Evolutionary conservation across 2,113 vertebrate species (phyloP).

Genomic region (Tragelaphus strepsiceros): DNA sequence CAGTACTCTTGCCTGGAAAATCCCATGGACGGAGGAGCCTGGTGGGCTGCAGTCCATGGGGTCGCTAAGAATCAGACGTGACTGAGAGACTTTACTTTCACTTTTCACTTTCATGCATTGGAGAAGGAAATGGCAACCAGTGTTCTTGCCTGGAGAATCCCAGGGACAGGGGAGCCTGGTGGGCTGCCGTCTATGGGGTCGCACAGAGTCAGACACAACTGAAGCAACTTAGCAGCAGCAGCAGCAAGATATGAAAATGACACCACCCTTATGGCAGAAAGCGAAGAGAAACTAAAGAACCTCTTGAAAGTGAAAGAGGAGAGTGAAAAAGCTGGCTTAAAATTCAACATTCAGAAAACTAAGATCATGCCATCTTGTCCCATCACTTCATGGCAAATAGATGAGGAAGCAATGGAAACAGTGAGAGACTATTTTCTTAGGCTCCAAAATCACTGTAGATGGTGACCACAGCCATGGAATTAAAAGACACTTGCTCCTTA

Average conservation of each 20-base stretch:
- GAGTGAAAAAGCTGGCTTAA: background rate
- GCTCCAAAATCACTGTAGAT: background rate
- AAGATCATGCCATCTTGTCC: background rate
- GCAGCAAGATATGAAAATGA: background rate
- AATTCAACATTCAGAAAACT: background rate
- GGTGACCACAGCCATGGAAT: background rate
- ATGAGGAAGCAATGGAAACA: background rate
- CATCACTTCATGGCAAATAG: background rate
- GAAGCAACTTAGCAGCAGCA: too few relatives aligned
- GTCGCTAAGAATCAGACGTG: too few relatives aligned
- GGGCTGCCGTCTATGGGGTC: too few relatives aligned
- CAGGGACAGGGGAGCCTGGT: too few relatives aligned
- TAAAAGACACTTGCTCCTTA: background rate
- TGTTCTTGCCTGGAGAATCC: too few relatives aligned
- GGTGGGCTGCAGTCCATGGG: too few relatives aligned
- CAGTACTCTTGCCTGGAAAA: too few relatives aligned
- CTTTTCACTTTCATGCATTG: too few relatives aligned
- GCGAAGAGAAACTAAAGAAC: background rate
- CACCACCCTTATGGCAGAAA: background rate
- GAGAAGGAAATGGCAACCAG: too few relatives aligned
- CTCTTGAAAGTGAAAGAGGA: background rate
- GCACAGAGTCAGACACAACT: too few relatives aligned
- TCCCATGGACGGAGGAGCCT: too few relatives aligned
- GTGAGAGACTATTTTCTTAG: background rate
- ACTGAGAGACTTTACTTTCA: too few relatives aligned